Evolutionary conservation across 2,113 vertebrate genomes (phyloP).

Genomic region (Phocoena sinus): DNA sequence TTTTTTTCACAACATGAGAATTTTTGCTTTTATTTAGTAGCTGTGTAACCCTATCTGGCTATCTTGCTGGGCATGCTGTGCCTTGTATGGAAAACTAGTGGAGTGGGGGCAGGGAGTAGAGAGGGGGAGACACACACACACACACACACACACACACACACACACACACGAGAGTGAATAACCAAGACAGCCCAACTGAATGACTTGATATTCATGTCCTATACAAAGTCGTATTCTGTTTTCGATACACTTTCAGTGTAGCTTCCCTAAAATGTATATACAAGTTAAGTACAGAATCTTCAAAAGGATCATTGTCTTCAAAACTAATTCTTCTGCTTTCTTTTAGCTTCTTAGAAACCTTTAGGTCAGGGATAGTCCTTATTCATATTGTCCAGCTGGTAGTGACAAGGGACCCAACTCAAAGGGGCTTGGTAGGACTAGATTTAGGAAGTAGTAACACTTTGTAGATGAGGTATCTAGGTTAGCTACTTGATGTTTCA

Average conservation of each 20-base stretch:
- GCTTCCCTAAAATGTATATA: neutral
- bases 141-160: neutral
- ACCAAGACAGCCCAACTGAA: neutral
- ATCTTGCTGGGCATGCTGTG: neutral
- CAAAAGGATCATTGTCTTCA: neutral
- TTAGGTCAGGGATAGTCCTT: neutral
- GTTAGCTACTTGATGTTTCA: slow-evolving; percentile 71
- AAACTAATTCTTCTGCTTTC: neutral
- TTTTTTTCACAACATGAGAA: neutral
- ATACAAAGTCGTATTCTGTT: neutral
- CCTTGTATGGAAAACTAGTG: neutral
- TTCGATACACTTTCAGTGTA: neutral
- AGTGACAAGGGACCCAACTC: neutral
- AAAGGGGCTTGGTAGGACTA: neutral
- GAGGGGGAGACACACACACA: neutral
- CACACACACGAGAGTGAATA: neutral
- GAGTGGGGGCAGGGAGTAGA: neutral
- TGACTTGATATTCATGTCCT: neutral
- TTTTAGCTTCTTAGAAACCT: neutral
- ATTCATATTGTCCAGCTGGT: neutral
- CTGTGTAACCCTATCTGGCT: neutral
- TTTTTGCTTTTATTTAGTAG: slow-evolving; percentile 33
- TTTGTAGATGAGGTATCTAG: slow-evolving; percentile 61
- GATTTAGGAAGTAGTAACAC: neutral
- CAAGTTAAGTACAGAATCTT: neutral